Percentiles rank a stretch among this genome's conserved stretches.
Evolutionary conservation across 2,113 vertebrate species (phyloP).

Genomic region (Proteles cristata): DNA sequence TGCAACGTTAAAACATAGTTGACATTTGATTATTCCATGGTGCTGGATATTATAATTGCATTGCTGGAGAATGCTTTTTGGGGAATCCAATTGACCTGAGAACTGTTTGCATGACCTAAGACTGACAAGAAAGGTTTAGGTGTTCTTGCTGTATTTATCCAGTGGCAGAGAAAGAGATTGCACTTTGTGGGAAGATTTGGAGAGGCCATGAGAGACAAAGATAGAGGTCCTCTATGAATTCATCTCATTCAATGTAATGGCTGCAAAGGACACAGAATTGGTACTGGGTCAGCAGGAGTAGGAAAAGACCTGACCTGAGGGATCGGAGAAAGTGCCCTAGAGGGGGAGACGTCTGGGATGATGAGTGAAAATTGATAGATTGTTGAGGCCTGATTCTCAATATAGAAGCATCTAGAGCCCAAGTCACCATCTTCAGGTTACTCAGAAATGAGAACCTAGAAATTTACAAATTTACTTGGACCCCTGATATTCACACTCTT

Average conservation of each 20-base stretch:
- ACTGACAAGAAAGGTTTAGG: background rate
- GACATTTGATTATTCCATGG: background rate
- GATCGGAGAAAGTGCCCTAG: background rate
- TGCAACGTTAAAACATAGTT: background rate
- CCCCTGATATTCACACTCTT: background rate
- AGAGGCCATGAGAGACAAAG: background rate
- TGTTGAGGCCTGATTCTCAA: background rate
- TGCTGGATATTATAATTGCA: background rate
- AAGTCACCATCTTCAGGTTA: background rate
- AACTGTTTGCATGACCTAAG: background rate
- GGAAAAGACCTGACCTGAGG: background rate
- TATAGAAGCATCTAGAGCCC: background rate
- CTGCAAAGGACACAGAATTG: background rate
- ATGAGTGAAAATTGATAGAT: background rate
- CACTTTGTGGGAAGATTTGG: background rate
- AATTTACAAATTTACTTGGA: background rate
- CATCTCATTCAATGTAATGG: background rate
- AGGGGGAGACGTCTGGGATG: background rate
- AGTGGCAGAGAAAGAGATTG: background rate
- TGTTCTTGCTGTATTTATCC: background rate
- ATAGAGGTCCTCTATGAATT: background rate
- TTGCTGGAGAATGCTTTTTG: background rate
- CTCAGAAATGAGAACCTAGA: background rate
- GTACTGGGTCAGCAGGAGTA: rapidly evolving
- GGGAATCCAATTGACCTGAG: background rate